Percentiles rank a stretch among this genome's conserved stretches.
phyloP scores from a whole-genome alignment of 2,888 invertebrate genomes.

The Athrips mouffetella region DNA sequence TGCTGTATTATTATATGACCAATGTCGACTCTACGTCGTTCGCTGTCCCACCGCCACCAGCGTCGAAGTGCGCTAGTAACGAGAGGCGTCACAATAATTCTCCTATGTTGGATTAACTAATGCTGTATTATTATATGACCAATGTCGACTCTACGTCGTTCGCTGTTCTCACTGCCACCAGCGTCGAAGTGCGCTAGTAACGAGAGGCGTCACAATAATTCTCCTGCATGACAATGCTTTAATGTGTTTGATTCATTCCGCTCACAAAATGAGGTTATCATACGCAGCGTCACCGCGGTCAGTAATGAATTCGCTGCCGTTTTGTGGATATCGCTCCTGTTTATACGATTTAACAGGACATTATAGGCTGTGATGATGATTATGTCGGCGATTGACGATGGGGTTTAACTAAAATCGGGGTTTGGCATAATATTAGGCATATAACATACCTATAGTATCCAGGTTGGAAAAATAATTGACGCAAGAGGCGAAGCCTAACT shows the following conservation, averaged over 20 bases:
- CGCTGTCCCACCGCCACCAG: constrained; percentile 29
- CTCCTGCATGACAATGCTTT: constrained; percentile 75
- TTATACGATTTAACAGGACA: constrained; percentile 26
- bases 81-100: too few species aligned
- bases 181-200: constrained; percentile 66
- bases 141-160: too few species aligned
- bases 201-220: constrained; percentile 77
- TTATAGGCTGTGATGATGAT: constrained; percentile 11
- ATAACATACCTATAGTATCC: too few species aligned
- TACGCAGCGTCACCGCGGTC: constrained; percentile 52
- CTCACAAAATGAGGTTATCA: constrained; percentile 75
- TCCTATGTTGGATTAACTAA: too few species aligned
- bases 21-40: constrained; percentile 31
- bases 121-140: too few species aligned
- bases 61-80: too few species aligned
- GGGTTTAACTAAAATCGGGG: neutral
- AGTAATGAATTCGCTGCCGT: constrained; percentile 62
- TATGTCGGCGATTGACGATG: neutral
- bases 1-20: too few species aligned
- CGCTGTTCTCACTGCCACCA: too few species aligned
- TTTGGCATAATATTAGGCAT: neutral
- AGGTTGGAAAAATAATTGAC: too few species aligned
- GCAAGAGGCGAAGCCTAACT: too few species aligned
- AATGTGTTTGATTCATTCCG: constrained; percentile 75
- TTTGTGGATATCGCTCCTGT: constrained; percentile 39